These are phyloP conservation scores for Cnemophilus loriae DNA, from an alignment of 2,113 vertebrate species.

Conservation along the genomic window DNA sequence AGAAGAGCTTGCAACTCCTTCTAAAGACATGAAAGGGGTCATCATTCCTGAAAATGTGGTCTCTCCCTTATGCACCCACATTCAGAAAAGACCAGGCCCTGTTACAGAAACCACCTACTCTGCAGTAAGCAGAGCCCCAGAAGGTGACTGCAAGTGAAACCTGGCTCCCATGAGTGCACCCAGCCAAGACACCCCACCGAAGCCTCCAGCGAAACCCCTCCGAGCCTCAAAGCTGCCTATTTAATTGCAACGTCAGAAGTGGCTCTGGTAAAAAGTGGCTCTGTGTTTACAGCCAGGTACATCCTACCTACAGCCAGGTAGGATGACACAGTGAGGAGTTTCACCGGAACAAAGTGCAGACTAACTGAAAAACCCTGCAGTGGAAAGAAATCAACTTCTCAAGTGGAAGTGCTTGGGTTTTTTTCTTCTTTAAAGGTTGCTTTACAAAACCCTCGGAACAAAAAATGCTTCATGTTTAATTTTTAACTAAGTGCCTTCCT, in stretches of 20 bases:
- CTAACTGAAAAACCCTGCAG: not conserved
- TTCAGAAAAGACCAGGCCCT: not conserved
- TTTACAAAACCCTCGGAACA: not conserved
- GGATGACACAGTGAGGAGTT: not conserved
- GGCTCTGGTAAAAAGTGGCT: not conserved
- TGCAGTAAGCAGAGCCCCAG: not conserved
- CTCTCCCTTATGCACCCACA: not conserved
- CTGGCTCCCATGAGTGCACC: fast-evolving
- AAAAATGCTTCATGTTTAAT: not conserved
- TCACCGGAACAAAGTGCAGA: not conserved
- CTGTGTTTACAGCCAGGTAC: too few species aligned
- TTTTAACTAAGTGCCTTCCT: conserved; percentile 25
- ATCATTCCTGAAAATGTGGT: not conserved
- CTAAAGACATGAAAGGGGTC: not conserved
- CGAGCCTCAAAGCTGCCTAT: not conserved
- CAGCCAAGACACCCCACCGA: not conserved
- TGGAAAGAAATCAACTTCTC: not conserved
- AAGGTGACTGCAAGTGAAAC: not conserved
- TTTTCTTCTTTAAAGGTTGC: not conserved
- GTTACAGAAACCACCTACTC: not conserved
- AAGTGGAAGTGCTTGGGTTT: not conserved
- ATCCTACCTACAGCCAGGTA: not conserved
- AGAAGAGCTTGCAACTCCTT: not conserved
- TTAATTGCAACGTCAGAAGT: not conserved
- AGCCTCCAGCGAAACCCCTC: not conserved